Evolutionary conservation across 2,888 invertebrate species (phyloP), one percentile per base, ranked within the genome.

Genomic region (Cheilosia vulpina): DNA sequence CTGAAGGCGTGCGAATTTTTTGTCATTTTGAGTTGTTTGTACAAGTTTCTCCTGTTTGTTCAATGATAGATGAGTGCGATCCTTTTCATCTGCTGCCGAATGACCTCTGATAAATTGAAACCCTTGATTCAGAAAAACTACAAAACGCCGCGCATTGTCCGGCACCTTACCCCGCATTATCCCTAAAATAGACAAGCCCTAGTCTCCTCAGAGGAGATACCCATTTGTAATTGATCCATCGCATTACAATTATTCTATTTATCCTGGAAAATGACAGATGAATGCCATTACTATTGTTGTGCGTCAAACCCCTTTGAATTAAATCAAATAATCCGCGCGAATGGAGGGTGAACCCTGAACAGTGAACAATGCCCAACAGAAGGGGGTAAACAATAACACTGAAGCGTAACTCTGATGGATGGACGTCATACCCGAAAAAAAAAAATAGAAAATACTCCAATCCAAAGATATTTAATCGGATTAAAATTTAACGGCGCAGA

Each of bases 401-500:
- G 76, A 76, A 80, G 55, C 75, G 68, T 75, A 66, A 57, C 60
- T 45, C 60, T 80, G 80, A 76, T 68, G 65, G 76, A 85, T 80
- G 66, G 66, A 75, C 71, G 80, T 65, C 84, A 84, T 50, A 47
- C 43, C 34, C 52, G 21, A 69, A 58, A 75, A 38, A 60, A 43
- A 75, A 53, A 69, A 41, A 58, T 60, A 2, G 19, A 21, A 52
- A 65, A 24, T 24, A 11, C 15, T 13, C 5, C 21, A 24, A 69
- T 17, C 38, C 7, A 71, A 76, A 79, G 69, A 79, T 65, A 50
- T 75, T 84, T 79, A 84, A 85, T 85, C 84, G 84, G 80, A 85
- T 85, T 85, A 85, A 85, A 80, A 85, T 80, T 76, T 80, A 80
- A 85, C 80, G 79, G 75, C 80, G 71, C 62, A 75, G 72, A 71